Percentiles rank a stretch among this genome's conserved stretches.
These are phyloP conservation scores for Perdita meconis DNA, from an alignment of 2,888 invertebrate genomes.

Conservation along the genomic window DNA sequence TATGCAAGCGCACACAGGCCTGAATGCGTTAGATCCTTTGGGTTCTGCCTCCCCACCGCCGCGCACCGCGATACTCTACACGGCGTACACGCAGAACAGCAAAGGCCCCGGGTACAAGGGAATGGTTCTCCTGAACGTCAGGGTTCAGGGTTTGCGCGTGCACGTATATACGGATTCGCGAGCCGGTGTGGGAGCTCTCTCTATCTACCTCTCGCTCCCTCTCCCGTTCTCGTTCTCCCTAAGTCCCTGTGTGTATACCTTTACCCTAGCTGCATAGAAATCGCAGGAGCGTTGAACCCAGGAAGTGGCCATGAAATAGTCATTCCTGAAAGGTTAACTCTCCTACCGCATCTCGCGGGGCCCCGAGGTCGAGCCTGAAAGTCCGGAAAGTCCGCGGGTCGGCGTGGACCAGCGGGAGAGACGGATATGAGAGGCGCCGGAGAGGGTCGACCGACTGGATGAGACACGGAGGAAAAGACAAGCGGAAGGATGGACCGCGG, in stretches of 20 bases:
- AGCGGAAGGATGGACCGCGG: conserved; percentile 1
- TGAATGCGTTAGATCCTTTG: conserved; percentile 80
- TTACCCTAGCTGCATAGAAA: conserved; percentile 78
- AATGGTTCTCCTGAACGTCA: conserved; percentile 71
- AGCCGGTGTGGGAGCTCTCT: conserved; percentile 39
- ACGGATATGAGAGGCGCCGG: conserved; percentile 60
- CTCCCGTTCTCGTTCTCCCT: conserved; percentile 32
- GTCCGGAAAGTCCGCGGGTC: conserved; percentile 71
- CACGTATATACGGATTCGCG: conserved; percentile 63
- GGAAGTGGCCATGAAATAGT: conserved; percentile 82
- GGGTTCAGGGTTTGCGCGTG: conserved; percentile 65
- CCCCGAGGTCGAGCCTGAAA: conserved; percentile 70
- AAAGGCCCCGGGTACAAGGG: conserved; percentile 72
- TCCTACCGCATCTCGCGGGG: conserved; percentile 74
- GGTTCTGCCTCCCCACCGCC: conserved; percentile 48
- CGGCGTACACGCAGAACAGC: conserved; percentile 78
- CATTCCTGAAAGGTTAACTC: conserved; percentile 81
- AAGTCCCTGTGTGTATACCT: conserved; percentile 59
- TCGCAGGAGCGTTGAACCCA: conserved; percentile 82
- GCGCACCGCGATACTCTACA: conserved; percentile 54
- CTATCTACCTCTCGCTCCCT: neutral
- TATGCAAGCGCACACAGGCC: conserved; percentile 80
- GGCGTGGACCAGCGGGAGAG: conserved; percentile 64
- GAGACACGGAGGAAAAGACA: conserved; percentile 33
- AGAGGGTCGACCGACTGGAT: conserved; percentile 52